Conservation (phyloP, 2,888 invertebrate species). For the Apocheima hispidaria region DNA sequence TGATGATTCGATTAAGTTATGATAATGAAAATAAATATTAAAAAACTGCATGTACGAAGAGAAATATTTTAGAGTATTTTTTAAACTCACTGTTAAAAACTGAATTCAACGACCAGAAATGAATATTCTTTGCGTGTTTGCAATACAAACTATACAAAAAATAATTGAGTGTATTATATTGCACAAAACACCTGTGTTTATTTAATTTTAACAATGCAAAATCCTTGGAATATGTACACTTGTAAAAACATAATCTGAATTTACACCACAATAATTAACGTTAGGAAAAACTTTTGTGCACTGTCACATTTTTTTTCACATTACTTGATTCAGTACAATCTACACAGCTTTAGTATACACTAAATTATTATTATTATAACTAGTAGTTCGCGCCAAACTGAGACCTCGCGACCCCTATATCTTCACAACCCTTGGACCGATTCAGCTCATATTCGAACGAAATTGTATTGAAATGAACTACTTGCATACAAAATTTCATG, state of each 20-base stretch:
- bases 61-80: slow-evolving; percentile 9
- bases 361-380: too few relatives aligned
- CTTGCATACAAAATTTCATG: too few relatives aligned
- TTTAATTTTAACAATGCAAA: slow-evolving; percentile 24
- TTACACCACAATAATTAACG: neutral
- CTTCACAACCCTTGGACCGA: too few relatives aligned
- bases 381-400: too few relatives aligned
- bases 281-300: neutral
- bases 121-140: slow-evolving; percentile 14
- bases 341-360: too few relatives aligned
- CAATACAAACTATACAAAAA: slow-evolving; percentile 5
- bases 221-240: slow-evolving; percentile 14
- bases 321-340: too few relatives aligned
- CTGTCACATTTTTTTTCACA: neutral
- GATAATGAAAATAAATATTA: slow-evolving; percentile 3
- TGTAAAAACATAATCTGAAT: slow-evolving; percentile 17
- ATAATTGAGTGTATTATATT: neutral
- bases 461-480: too few relatives aligned
- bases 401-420: too few relatives aligned
- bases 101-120: too few relatives aligned
- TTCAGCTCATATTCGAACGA: too few relatives aligned
- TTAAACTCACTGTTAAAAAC: neutral
- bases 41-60: slow-evolving; percentile 6
- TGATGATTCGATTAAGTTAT: neutral
- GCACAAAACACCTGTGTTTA: slow-evolving; percentile 23